Conservation (phyloP, 1,140 invertebrate genomes). For the Trinorchestia longiramus region DNA sequence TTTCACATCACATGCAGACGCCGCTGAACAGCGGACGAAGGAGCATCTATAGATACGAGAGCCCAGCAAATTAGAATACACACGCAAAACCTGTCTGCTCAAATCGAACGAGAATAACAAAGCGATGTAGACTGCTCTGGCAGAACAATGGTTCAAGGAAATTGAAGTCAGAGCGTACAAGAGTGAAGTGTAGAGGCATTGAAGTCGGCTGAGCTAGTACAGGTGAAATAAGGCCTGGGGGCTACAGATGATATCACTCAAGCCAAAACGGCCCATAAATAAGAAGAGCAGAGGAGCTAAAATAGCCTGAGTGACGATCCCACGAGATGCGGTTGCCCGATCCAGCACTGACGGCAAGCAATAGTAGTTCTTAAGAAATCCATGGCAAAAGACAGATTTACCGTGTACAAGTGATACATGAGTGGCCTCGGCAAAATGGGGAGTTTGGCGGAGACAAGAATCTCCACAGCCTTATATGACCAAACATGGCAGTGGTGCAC, state of each 20-base stretch:
- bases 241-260: background rate
- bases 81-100: background rate
- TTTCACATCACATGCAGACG: background rate
- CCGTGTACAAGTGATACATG: background rate
- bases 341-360: background rate
- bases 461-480: slow-evolving; percentile 30
- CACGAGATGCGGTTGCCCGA: slow-evolving; percentile 13
- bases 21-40: background rate
- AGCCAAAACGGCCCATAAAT: background rate
- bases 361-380: background rate
- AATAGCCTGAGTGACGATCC: background rate
- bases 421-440: slow-evolving; percentile 20
- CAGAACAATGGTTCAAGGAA: slow-evolving; percentile 26
- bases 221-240: slow-evolving; percentile 48
- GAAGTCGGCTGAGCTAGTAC: slow-evolving; percentile 41
- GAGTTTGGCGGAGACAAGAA: slow-evolving; percentile 28
- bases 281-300: background rate
- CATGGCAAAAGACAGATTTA: background rate
- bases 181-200: slow-evolving; percentile 44
- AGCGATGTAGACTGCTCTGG: background rate
- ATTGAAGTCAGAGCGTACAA: background rate
- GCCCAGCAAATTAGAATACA: slow-evolving; percentile 3
- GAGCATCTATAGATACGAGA: background rate
- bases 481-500: slow-evolving; percentile 40
- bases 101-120: slow-evolving; percentile 29